Evolutionary conservation across 2,888 invertebrate species (phyloP).

Genomic region (Athalia circularis): DNA sequence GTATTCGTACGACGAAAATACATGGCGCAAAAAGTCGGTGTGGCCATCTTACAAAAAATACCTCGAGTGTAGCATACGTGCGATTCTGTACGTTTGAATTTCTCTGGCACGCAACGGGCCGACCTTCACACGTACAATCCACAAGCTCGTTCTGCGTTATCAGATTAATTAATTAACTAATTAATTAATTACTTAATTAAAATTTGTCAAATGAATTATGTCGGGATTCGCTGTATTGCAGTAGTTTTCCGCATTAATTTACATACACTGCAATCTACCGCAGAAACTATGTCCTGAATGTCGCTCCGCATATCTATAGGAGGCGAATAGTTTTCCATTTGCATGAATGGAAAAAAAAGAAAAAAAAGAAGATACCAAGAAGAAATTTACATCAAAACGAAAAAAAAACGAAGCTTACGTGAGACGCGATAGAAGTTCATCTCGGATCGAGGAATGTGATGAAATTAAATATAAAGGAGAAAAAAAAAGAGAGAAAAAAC

Average conservation of each 20-base stretch:
- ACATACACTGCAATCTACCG: background rate
- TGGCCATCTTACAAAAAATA: too few relatives aligned
- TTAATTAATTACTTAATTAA: background rate
- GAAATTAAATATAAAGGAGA: too few relatives aligned
- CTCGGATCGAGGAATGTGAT: too few relatives aligned
- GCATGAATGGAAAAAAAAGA: too few relatives aligned
- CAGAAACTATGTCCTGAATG: background rate
- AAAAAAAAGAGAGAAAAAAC: background rate
- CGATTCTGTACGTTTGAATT: conserved; percentile 12
- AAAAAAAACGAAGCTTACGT: too few relatives aligned
- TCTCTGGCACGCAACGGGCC: conserved; percentile 20
- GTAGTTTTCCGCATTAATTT: background rate
- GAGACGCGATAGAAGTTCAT: too few relatives aligned
- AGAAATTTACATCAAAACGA: too few relatives aligned
- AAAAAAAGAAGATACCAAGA: too few relatives aligned
- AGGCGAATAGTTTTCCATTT: background rate
- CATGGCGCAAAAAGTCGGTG: too few relatives aligned
- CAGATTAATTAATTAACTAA: conserved; percentile 26
- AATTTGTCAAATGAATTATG: conserved; percentile 25
- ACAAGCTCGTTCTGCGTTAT: conserved; percentile 26
- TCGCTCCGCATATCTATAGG: background rate
- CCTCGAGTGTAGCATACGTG: too few relatives aligned
- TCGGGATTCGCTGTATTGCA: background rate
- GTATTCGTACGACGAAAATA: conserved; percentile 2
- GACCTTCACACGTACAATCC: conserved; percentile 3